Evolutionary conservation across 2,888 invertebrate species (phyloP).

Genomic region (Fragum whitleyi): DNA sequence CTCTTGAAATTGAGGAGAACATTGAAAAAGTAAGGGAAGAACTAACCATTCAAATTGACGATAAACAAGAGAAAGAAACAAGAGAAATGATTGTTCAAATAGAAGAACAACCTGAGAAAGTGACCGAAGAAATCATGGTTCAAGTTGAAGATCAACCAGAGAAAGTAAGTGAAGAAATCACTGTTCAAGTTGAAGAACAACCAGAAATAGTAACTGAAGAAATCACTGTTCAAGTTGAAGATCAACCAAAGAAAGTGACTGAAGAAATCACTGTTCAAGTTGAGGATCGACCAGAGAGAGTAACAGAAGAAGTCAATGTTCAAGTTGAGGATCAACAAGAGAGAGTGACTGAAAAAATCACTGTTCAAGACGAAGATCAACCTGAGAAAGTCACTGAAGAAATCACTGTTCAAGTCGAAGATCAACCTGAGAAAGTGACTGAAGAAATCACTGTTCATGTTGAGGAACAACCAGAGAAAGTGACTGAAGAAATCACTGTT

Average conservation of each 20-base stretch:
- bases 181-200: constrained; percentile 41
- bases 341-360: neutral
- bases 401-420: constrained; percentile 42
- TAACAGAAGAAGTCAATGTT: constrained; percentile 12
- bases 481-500: neutral
- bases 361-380: neutral
- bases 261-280: constrained; percentile 6
- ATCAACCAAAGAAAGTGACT: neutral
- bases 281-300: neutral
- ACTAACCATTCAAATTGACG: neutral
- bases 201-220: neutral
- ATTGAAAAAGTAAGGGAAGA: neutral
- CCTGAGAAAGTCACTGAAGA: constrained; percentile 27
- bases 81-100: neutral
- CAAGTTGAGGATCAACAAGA: constrained; percentile 43
- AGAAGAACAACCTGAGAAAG: constrained; percentile 44
- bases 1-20: neutral
- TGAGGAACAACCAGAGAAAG: constrained; percentile 26
- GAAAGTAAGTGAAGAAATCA: constrained; percentile 22
- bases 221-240: too few species aligned
- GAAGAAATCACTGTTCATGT: constrained; percentile 29
- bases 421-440: constrained; percentile 32
- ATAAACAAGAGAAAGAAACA: neutral
- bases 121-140: neutral
- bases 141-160: neutral